These are phyloP conservation scores for Rhinatrema bivittatum DNA, from an alignment of 2,797 vertebrate species.

Conservation along the genomic window DNA sequence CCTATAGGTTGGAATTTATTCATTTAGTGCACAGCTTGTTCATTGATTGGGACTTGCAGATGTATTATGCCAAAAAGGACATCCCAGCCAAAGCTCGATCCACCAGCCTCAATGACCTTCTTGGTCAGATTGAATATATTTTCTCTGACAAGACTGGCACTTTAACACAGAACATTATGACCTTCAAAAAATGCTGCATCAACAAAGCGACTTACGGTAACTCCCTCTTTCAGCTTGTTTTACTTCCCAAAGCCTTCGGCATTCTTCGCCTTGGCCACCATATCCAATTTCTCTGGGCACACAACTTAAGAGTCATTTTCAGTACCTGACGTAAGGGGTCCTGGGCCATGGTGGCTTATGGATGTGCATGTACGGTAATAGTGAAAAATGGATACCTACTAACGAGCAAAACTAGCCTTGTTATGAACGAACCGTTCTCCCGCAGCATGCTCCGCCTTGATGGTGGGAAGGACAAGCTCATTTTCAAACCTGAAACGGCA, in stretches of 20 bases:
- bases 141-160: constrained; percentile 96
- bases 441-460: not conserved
- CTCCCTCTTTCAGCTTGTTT: no score
- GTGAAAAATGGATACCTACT: not conserved
- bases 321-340: not conserved
- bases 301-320: no score
- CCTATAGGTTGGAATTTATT: constrained; percentile 73
- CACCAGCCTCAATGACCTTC: constrained; percentile 77
- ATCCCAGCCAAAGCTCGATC: constrained; percentile 69
- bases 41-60: constrained; percentile 78
- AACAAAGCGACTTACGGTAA: constrained; percentile 73
- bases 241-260: not conserved
- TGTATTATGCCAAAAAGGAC: constrained; percentile 63
- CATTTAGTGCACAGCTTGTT: constrained; percentile 79
- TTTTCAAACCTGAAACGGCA: no score
- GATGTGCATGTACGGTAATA: not conserved
- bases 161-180: constrained; percentile 82
- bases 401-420: not conserved
- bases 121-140: constrained; percentile 84
- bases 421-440: not conserved
- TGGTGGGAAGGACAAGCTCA: no score
- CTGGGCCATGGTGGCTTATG: not conserved
- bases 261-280: not conserved
- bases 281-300: no score
- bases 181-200: constrained; percentile 85